These are phyloP conservation scores for Acanthococcus lagerstroemiae DNA, from an alignment of 2,888 invertebrate genomes.

Conservation along the genomic window DNA sequence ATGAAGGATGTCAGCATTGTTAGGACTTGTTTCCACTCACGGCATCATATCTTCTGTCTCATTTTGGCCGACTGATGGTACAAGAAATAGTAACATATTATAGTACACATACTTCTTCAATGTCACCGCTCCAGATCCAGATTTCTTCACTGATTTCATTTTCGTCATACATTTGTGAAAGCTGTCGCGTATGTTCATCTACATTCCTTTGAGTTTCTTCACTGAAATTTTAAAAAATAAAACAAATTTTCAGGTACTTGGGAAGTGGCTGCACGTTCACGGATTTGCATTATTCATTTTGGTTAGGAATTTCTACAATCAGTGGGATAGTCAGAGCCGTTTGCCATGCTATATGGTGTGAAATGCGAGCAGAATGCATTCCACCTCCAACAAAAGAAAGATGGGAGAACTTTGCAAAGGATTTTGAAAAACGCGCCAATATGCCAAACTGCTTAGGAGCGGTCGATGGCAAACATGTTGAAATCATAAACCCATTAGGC, in stretches of 20 bases:
- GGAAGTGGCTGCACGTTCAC: slow-evolving; percentile 38
- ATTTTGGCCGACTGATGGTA: not conserved
- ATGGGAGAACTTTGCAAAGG: slow-evolving; percentile 28
- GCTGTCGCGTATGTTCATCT: slow-evolving; percentile 29
- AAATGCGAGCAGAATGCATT: slow-evolving; percentile 4
- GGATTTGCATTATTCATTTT: slow-evolving; percentile 39
- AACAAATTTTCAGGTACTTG: slow-evolving; percentile 38
- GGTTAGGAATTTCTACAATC: slow-evolving; percentile 37
- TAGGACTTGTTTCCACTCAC: not conserved
- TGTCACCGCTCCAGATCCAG: slow-evolving; percentile 27
- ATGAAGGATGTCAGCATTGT: too few relatives aligned
- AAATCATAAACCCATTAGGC: slow-evolving; percentile 29
- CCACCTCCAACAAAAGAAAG: slow-evolving; percentile 13
- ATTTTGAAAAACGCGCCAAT: slow-evolving; percentile 32
- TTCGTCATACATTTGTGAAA: slow-evolving; percentile 13
- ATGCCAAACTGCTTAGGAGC: slow-evolving; percentile 33
- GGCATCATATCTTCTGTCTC: not conserved
- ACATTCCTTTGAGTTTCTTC: slow-evolving; percentile 28
- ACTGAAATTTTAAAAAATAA: slow-evolving; percentile 20
- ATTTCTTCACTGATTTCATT: slow-evolving; percentile 17
- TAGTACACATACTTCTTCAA: slow-evolving; percentile 32
- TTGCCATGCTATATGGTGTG: slow-evolving; percentile 14
- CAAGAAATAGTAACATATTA: slow-evolving; percentile 30
- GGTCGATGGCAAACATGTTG: slow-evolving; percentile 32
- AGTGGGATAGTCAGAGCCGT: slow-evolving; percentile 16